Percentiles rank a stretch among this genome's conserved stretches.
Conservation (phyloP, 2,113 vertebrate genomes). For the Ictidomys tridecemlineatus region DNA sequence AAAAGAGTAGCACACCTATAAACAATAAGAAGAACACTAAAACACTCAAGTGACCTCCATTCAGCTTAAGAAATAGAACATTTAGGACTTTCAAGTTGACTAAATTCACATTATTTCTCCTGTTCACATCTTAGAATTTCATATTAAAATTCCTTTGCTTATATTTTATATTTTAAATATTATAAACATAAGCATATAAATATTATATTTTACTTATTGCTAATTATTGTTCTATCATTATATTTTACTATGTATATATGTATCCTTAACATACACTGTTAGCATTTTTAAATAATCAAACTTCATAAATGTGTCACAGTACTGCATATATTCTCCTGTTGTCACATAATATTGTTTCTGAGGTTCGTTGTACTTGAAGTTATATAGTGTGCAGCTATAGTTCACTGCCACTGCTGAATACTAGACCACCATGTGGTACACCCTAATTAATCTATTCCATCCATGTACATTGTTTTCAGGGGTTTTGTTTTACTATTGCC, state of each 20-base stretch:
- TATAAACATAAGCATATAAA: background rate
- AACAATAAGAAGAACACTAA: background rate
- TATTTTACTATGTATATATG: background rate
- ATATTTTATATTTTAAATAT: background rate
- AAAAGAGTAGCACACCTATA: background rate
- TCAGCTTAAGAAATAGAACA: background rate
- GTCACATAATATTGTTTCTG: background rate
- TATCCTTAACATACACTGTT: background rate
- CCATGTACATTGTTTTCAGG: background rate
- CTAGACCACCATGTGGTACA: no score
- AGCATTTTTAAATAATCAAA: background rate
- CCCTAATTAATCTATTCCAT: background rate
- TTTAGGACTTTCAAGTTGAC: background rate
- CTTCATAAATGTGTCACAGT: background rate
- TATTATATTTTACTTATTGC: background rate
- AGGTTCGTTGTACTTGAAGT: background rate
- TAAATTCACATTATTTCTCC: background rate
- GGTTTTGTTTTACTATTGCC: background rate
- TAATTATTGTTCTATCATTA: background rate
- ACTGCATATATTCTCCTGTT: background rate
- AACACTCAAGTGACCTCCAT: background rate
- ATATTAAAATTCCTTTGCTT: background rate
- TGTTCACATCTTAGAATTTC: background rate
- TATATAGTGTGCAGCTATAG: background rate
- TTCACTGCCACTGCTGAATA: background rate